Evolutionary conservation across 2,797 vertebrate species (phyloP), one percentile per base, ranked within the genome.

Genomic region (Tarsius wallacei): DNA sequence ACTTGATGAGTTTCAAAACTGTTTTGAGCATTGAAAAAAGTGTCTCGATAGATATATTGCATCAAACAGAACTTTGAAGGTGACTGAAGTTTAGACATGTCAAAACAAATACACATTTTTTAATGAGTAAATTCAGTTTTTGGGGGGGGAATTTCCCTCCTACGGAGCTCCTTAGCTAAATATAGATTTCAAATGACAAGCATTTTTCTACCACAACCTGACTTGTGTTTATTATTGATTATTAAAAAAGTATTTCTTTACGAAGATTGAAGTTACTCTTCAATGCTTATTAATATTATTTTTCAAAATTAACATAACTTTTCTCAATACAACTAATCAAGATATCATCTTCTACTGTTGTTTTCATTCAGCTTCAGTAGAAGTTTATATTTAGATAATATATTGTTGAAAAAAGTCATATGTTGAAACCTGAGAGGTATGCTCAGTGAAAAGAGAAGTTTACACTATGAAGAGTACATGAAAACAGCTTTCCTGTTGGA

Each of bases 391-490:
- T 87, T 70, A 36, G 3, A 71, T 10, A 0, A 21, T 26, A 10
- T 57, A 19, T 55, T 28, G 36, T 21, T 6, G 57, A 31, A 61
- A 42, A 94, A 96, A 66, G 14, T 2, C 28, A 10, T 16, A 16
- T 51, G 12, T 22, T 64, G 71, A 93, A 90, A 55, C 61, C 64
- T 63, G 64, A 78, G 16, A 61, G 21, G 28, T 17, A 33, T 2
- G 26, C 10, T 12, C 28, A 47, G 5, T 28, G 13, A 3, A 51
- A 42, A 80, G 19, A 87, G 4, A 70, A 6, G 17, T 22, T 24
- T 17, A 24, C 12, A 14, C 15, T 28, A 1, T 2, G 16, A 83
- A 33, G 2, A 5, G 5, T 55, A 68, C 28, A 10, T 0, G 24
- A 86, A 76, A 70, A 80, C 16, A 26, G 33, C n/a, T 57, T 74